Conservation (phyloP, 1,140 invertebrate species). For the Pteromalus puparum region DNA sequence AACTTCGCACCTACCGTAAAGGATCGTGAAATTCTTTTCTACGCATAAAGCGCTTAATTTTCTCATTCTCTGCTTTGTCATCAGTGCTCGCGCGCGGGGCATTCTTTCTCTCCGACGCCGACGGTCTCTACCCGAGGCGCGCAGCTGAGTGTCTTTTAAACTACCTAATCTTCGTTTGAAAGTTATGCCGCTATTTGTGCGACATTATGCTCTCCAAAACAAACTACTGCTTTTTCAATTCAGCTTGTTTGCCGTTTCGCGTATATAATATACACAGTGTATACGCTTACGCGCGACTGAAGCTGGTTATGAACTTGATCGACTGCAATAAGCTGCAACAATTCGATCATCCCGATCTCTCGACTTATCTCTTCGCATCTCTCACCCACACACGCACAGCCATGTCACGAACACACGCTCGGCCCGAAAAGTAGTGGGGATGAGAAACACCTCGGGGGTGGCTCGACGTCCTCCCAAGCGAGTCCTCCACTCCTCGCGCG, state of each 20-base stretch:
- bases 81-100: constrained; percentile 7
- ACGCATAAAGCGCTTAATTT: constrained; percentile 48
- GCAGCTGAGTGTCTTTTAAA: background rate
- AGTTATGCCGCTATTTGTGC: background rate
- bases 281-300: too few relatives aligned
- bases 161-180: constrained; percentile 13
- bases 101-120: constrained; percentile 28
- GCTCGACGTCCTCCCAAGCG: background rate
- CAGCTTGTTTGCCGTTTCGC: background rate
- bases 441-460: constrained; percentile 20
- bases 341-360: too few relatives aligned
- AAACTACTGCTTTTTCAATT: constrained; percentile 1
- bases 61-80: constrained; percentile 42
- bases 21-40: constrained; percentile 50
- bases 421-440: background rate
- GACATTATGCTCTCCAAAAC: background rate
- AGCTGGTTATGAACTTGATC: too few relatives aligned
- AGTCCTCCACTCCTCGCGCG: background rate
- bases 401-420: background rate
- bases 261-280: too few relatives aligned
- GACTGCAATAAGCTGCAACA: too few relatives aligned
- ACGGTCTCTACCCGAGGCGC: too few relatives aligned
- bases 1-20: constrained; percentile 51
- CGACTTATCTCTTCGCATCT: background rate
- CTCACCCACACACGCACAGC: background rate